These are phyloP conservation scores for Philhelius pedissequus DNA, from an alignment of 2,888 invertebrate species.

Conservation along the genomic window DNA sequence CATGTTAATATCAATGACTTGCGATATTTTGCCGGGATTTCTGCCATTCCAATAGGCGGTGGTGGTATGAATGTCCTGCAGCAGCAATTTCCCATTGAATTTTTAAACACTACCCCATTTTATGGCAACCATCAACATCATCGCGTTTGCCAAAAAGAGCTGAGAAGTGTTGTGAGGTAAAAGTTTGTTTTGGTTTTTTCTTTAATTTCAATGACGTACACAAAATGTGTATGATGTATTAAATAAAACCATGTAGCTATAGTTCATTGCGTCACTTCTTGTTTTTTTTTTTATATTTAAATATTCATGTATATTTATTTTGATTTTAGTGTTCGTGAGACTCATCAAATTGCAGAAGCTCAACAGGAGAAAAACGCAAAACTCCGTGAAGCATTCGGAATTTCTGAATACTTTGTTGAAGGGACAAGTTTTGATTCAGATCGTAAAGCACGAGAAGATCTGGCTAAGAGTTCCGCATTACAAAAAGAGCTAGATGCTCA, in stretches of 20 bases:
- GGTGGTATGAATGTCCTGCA: slow-evolving; percentile 33
- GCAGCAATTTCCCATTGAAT: slow-evolving; percentile 60
- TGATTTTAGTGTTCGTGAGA: slow-evolving; percentile 90
- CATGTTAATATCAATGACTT: slow-evolving; percentile 64
- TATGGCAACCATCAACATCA: slow-evolving; percentile 45
- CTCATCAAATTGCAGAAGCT: slow-evolving; percentile 97
- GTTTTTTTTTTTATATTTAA: not conserved
- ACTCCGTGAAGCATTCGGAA: slow-evolving; percentile 95
- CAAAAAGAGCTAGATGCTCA: slow-evolving; percentile 79
- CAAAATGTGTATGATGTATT: slow-evolving; percentile 30
- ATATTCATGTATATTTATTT: slow-evolving; percentile 11
- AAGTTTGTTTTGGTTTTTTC: slow-evolving; percentile 71
- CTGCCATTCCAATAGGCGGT: slow-evolving; percentile 36
- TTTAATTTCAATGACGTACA: slow-evolving; percentile 71
- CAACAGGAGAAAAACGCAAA: slow-evolving; percentile 97
- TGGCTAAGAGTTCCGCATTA: slow-evolving; percentile 79
- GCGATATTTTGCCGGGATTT: slow-evolving; percentile 63
- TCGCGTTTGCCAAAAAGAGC: slow-evolving; percentile 71
- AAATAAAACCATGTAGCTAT: not conserved
- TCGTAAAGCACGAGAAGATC: slow-evolving; percentile 81
- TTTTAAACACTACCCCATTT: slow-evolving; percentile 34
- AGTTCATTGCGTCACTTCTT: not conserved
- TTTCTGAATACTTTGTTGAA: slow-evolving; percentile 95
- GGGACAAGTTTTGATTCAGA: slow-evolving; percentile 95
- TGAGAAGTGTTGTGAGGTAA: slow-evolving; percentile 74